Conservation (phyloP, 2,888 invertebrate genomes). For the Argyra leucocephala region DNA sequence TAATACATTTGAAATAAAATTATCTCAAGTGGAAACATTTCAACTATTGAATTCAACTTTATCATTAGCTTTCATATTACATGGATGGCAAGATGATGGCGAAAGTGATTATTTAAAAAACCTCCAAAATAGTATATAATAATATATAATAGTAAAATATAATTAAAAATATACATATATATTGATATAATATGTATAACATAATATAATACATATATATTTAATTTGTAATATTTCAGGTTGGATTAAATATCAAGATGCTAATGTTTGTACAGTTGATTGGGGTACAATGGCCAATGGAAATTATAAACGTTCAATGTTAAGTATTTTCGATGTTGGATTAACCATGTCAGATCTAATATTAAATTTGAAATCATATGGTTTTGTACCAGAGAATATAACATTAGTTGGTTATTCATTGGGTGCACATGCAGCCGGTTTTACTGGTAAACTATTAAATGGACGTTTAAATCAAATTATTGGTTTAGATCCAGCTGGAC, state of each 20-base stretch:
- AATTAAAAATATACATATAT: no score
- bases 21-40: conserved; percentile 35
- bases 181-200: no score
- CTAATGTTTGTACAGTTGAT: conserved; percentile 40
- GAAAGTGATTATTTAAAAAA: conserved; percentile 39
- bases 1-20: conserved; percentile 24
- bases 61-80: conserved; percentile 37
- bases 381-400: conserved; percentile 34
- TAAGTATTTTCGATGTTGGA: conserved; percentile 41
- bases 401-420: conserved; percentile 40
- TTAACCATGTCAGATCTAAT: conserved; percentile 38
- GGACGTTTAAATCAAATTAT: conserved; percentile 40
- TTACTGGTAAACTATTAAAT: conserved; percentile 34
- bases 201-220: not conserved
- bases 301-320: conserved; percentile 37
- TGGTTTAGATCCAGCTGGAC: conserved; percentile 42
- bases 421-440: conserved; percentile 42
- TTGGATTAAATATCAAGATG: conserved; percentile 35
- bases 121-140: conserved; percentile 30
- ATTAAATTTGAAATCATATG: conserved; percentile 27
- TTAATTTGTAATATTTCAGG: conserved; percentile 24
- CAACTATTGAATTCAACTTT: conserved; percentile 29
- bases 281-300: conserved; percentile 37
- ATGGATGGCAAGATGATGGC: conserved; percentile 41
- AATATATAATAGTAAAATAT: no score